phyloP scores from a whole-genome alignment of 53 echinoderm and acorn worm genomes.

The Hippasteria phrygiana region DNA sequence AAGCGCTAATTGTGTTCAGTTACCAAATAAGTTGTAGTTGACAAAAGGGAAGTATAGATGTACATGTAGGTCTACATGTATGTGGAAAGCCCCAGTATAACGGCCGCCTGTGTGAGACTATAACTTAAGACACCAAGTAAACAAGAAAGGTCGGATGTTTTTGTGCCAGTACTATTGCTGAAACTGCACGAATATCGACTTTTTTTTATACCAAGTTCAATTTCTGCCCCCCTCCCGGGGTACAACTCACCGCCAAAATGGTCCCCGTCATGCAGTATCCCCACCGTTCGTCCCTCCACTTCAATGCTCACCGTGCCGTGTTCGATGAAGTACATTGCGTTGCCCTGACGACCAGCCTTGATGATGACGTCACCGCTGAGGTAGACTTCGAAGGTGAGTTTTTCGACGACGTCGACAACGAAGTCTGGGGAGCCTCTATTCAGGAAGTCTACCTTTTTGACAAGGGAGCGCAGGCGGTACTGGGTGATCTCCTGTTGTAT shows the following conservation, averaged over 20 bases:
- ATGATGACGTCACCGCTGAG: conserved; percentile 88
- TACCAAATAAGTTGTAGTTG: too few species aligned
- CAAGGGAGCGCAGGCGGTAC: conserved; percentile 78
- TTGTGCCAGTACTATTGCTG: too few species aligned
- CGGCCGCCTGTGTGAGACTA: too few species aligned
- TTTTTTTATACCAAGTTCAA: too few species aligned
- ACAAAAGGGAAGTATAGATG: too few species aligned
- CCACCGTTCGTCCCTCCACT: conserved; percentile 76
- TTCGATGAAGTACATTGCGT: conserved; percentile 98
- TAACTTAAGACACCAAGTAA: too few species aligned
- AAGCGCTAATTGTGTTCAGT: too few species aligned
- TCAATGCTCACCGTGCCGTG: conserved; percentile 89
- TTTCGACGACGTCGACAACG: conserved; percentile 89
- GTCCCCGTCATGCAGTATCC: conserved; percentile 83
- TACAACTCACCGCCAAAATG: conserved; percentile 93
- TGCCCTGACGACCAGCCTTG: conserved; percentile 85
- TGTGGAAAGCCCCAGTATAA: too few species aligned
- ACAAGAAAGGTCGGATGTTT: too few species aligned
- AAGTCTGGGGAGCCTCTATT: conserved; percentile 82
- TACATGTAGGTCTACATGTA: too few species aligned
- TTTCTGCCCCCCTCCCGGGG: too few species aligned
- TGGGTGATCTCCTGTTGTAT: conserved; percentile 82
- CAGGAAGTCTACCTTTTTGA: conserved; percentile 93
- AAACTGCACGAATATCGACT: too few species aligned
- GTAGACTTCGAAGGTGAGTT: conserved; percentile 91